These are phyloP conservation scores for Phyto melanocephala DNA, from an alignment of 2,888 invertebrate species.

Conservation along the genomic window DNA sequence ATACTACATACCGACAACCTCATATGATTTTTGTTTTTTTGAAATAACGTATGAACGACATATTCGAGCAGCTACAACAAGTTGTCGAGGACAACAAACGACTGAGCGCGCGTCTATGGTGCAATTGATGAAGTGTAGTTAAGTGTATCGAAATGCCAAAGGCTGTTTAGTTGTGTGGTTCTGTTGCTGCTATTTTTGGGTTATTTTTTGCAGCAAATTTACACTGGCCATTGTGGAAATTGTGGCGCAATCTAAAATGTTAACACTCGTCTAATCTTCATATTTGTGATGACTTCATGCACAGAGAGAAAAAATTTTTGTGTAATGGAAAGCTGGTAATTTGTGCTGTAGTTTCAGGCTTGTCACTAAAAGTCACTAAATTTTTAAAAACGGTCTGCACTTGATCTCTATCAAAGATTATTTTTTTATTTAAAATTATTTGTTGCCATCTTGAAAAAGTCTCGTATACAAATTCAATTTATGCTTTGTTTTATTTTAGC, in stretches of 20 bases:
- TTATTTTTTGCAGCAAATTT: conserved; percentile 51
- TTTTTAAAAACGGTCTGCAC: too few relatives aligned
- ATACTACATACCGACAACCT: conserved; percentile 7
- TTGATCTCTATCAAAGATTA: too few relatives aligned
- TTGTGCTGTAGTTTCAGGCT: background rate
- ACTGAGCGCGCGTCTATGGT: conserved; percentile 41
- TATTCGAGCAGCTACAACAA: conserved; percentile 56
- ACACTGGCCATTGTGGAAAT: conserved; percentile 64
- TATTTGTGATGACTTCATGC: conserved; percentile 22
- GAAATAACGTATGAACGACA: conserved; percentile 34
- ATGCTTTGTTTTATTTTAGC: too few relatives aligned
- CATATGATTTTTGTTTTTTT: background rate
- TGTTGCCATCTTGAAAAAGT: too few relatives aligned
- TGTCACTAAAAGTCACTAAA: too few relatives aligned
- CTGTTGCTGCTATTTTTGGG: conserved; percentile 14
- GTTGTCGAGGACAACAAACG: conserved; percentile 49
- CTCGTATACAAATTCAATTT: too few relatives aligned
- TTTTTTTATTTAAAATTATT: too few relatives aligned
- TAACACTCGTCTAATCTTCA: conserved; percentile 62
- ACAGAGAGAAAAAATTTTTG: background rate
- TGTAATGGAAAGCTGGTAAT: background rate
- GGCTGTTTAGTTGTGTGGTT: conserved; percentile 43
- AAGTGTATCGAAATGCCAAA: conserved; percentile 65
- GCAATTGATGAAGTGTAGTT: conserved; percentile 65
- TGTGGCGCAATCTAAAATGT: conserved; percentile 64